These are phyloP conservation scores for Daubentonia madagascariensis DNA, from an alignment of 2,113 vertebrate genomes.

Conservation along the genomic window DNA sequence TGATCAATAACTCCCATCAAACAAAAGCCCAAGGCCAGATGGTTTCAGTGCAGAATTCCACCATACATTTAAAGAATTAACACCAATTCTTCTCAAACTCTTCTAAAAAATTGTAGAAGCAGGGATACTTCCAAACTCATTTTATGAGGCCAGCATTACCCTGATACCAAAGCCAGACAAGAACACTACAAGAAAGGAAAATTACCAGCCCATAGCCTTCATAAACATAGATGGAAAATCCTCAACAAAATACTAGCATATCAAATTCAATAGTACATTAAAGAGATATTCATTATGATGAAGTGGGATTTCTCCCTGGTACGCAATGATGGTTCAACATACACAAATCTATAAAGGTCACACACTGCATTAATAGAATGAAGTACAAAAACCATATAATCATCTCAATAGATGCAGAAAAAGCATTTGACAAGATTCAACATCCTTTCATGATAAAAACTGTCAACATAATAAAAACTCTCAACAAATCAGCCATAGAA, in stretches of 20 bases:
- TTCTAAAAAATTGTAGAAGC: no score
- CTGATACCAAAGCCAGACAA: no score
- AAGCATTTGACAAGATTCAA: neutral
- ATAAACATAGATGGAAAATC: neutral
- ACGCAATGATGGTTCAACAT: neutral
- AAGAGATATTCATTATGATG: neutral
- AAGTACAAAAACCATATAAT: no score
- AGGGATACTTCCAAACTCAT: no score
- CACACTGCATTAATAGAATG: no score
- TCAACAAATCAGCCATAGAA: neutral
- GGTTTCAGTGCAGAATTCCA: no score
- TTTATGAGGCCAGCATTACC: no score
- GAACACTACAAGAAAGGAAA: no score
- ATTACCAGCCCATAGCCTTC: neutral
- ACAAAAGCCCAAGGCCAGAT: no score
- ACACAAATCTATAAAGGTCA: neutral
- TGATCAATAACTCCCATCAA: no score
- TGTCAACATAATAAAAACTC: neutral
- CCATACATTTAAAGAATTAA: no score
- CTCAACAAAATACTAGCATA: neutral
- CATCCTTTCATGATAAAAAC: neutral
- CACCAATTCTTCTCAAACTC: no score
- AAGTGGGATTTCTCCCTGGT: neutral
- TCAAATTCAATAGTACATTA: neutral
- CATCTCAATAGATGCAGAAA: neutral